A percentile compares a stretch with the other conserved stretches of the same genome.
phyloP scores from a whole-genome alignment of 2,888 invertebrate genomes.

The Zonitis immaculata region DNA sequence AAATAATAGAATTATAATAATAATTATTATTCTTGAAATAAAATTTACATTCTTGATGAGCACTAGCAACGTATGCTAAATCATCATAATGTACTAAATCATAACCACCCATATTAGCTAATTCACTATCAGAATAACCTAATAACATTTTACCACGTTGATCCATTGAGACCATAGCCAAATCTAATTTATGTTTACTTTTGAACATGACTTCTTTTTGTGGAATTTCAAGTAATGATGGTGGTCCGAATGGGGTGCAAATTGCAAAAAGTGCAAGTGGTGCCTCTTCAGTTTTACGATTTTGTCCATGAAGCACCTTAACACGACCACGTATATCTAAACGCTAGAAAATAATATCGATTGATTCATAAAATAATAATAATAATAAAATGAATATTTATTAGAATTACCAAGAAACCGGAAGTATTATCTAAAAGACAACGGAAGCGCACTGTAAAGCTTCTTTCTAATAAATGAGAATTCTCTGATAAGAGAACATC shows the following conservation, averaged over 20 bases:
- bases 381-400: not conserved
- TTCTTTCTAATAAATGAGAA: conserved; percentile 85
- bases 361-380: not conserved
- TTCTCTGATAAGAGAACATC: conserved; percentile 88
- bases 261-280: conserved; percentile 94
- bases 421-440: conserved; percentile 99
- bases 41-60: conserved; percentile 96
- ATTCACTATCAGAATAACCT: conserved; percentile 88
- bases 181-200: conserved; percentile 97
- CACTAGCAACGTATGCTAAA: conserved; percentile 94
- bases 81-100: conserved; percentile 98
- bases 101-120: conserved; percentile 93
- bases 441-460: conserved; percentile 97
- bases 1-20: not conserved
- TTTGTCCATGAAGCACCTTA: conserved; percentile 94
- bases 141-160: conserved; percentile 93
- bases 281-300: conserved; percentile 88
- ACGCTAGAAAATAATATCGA: conserved; percentile 79
- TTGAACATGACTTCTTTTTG: conserved; percentile 99
- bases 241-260: conserved; percentile 98
- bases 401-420: conserved; percentile 83
- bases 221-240: conserved; percentile 92
- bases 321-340: conserved; percentile 97
- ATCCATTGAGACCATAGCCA: conserved; percentile 96
- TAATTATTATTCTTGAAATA: not conserved